Conservation (phyloP, 2,888 invertebrate genomes). For the Lacanobia oleracea region DNA sequence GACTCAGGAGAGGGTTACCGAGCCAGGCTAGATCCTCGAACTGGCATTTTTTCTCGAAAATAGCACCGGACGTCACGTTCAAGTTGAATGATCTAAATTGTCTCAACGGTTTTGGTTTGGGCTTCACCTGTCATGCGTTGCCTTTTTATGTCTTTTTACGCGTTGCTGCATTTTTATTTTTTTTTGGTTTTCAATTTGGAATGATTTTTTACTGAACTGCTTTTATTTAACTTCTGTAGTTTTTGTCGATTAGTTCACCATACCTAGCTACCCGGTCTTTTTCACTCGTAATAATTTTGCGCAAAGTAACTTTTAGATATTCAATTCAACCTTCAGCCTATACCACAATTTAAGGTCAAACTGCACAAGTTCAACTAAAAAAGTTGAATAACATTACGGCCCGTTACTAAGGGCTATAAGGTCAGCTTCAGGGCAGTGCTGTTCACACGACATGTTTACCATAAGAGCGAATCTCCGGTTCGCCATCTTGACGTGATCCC, state of each 20-base stretch:
- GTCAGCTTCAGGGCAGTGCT: slow-evolving; percentile 64
- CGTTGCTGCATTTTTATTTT: slow-evolving; percentile 36
- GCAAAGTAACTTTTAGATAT: background rate
- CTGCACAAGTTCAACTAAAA: slow-evolving; percentile 27
- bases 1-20: slow-evolving; percentile 76
- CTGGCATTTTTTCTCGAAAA: slow-evolving; percentile 72
- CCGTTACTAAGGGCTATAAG: slow-evolving; percentile 70
- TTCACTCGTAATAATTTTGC: background rate
- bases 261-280: background rate
- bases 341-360: slow-evolving; percentile 13
- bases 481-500: slow-evolving; percentile 83
- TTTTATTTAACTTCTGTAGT: slow-evolving; percentile 11
- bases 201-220: background rate
- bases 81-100: slow-evolving; percentile 85
- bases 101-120: slow-evolving; percentile 74
- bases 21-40: slow-evolving; percentile 74
- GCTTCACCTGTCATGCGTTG: slow-evolving; percentile 65
- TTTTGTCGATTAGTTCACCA: background rate
- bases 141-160: slow-evolving; percentile 44
- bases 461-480: slow-evolving; percentile 79
- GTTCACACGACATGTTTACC: slow-evolving; percentile 79
- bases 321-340: background rate
- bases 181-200: slow-evolving; percentile 19
- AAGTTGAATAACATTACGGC: slow-evolving; percentile 54
- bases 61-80: slow-evolving; percentile 86